Percentiles rank a stretch among this genome's conserved stretches.
Conservation (phyloP, 2,888 invertebrate genomes). For the Eupithecia exiguata region DNA sequence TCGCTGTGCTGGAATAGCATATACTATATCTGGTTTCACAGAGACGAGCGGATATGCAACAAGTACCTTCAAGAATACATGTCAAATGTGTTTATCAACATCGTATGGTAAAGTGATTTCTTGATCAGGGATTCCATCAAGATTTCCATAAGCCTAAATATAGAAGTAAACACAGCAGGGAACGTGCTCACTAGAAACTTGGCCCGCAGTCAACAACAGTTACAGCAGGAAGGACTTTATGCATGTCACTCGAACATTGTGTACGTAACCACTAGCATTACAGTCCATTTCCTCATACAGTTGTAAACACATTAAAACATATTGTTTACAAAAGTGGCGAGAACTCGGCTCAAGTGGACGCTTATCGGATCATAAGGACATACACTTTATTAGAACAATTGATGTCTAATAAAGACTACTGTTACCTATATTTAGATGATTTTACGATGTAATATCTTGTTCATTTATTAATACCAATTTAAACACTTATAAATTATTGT, state of each 20-base stretch:
- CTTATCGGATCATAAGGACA: conserved; percentile 4
- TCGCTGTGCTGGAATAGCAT: not conserved
- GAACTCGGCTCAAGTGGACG: not conserved
- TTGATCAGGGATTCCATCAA: not conserved
- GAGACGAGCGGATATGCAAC: not conserved
- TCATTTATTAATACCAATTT: no score
- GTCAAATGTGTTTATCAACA: no score
- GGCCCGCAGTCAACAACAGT: conserved; percentile 65
- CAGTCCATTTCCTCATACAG: conserved; percentile 39
- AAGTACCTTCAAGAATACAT: not conserved
- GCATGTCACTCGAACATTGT: conserved; percentile 40
- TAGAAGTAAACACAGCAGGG: not conserved
- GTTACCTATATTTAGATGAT: not conserved
- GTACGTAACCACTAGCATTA: conserved; percentile 8
- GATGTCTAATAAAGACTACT: conserved; percentile 3
- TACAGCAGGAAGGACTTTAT: conserved; percentile 58
- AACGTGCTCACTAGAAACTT: conserved; percentile 57
- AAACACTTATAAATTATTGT: no score
- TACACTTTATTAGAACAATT: conserved; percentile 4
- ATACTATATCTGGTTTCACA: not conserved
- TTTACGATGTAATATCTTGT: not conserved
- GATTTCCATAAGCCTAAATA: not conserved
- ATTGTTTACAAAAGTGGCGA: conserved; percentile 21
- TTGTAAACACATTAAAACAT: conserved; percentile 8
- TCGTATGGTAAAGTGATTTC: no score